These are phyloP conservation scores for Atta colombica DNA, from an alignment of 1,140 invertebrate genomes.

Conservation along the genomic window DNA sequence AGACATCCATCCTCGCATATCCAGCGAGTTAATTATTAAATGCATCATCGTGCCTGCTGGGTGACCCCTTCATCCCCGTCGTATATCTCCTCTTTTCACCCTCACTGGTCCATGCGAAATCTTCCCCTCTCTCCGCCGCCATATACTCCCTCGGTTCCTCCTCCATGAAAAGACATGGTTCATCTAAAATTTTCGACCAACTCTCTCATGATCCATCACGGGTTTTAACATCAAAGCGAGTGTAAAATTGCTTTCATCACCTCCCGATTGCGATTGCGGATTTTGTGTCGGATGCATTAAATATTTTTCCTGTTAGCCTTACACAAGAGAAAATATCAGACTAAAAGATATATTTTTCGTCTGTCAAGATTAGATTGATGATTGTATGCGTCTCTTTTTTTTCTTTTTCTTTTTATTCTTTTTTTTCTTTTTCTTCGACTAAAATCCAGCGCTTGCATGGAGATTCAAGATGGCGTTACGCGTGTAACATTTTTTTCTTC, in stretches of 20 bases:
- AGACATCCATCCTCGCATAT: slow-evolving; percentile 81
- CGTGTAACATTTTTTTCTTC: neutral
- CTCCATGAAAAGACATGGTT: slow-evolving; percentile 51
- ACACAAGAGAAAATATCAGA: neutral
- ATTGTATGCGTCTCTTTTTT: neutral
- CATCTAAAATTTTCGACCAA: slow-evolving; percentile 63
- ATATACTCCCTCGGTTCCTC: neutral
- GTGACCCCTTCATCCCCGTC: neutral
- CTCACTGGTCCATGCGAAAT: slow-evolving; percentile 7
- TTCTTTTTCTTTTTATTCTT: neutral
- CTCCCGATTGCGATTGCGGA: neutral
- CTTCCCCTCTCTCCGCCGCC: slow-evolving; percentile 4
- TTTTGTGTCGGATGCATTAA: neutral
- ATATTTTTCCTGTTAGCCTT: neutral
- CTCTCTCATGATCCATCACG: slow-evolving; percentile 2
- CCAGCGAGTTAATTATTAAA: slow-evolving; percentile 83
- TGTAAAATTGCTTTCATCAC: slow-evolving; percentile 30
- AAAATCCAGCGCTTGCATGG: neutral
- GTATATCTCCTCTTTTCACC: slow-evolving; percentile 23
- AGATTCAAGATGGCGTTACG: neutral
- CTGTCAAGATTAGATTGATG: neutral
- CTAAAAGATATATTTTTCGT: neutral
- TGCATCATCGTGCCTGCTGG: slow-evolving; percentile 77
- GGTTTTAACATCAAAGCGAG: slow-evolving; percentile 51
- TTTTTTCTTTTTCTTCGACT: neutral